A percentile compares a stretch with the other conserved stretches of the same genome.
Evolutionary conservation across 2,113 vertebrate genomes (phyloP).

Genomic region (Gobius niger): DNA sequence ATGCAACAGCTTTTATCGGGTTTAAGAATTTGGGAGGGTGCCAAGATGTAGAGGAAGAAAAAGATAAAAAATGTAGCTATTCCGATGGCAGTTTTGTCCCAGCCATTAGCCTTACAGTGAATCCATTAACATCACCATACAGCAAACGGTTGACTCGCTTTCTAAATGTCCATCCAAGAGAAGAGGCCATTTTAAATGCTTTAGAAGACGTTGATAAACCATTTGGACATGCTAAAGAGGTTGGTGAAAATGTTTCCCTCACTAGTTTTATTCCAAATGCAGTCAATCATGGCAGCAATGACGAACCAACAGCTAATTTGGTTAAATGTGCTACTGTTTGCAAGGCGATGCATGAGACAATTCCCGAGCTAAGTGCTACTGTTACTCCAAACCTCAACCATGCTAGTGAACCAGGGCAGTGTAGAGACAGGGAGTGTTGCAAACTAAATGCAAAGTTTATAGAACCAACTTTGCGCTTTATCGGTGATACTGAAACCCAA

Average conservation of each 20-base stretch:
- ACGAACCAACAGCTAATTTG: background rate
- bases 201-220: background rate
- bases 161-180: background rate
- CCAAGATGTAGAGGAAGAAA: background rate
- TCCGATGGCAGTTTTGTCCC: background rate
- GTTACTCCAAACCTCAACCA: conserved; percentile 3
- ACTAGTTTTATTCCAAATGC: background rate
- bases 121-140: background rate
- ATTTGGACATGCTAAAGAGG: background rate
- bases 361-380: conserved; percentile 12
- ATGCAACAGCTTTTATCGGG: background rate
- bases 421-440: background rate
- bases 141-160: background rate
- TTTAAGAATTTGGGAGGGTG: background rate
- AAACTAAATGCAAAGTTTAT: background rate
- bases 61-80: background rate
- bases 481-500: background rate
- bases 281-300: background rate
- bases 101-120: background rate
- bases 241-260: background rate
- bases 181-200: background rate
- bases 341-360: background rate
- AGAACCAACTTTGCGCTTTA: background rate
- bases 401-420: background rate
- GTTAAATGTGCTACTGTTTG: background rate